Evolutionary conservation across 2,888 invertebrate species (phyloP).

Genomic region (Plagiodera versicolora): DNA sequence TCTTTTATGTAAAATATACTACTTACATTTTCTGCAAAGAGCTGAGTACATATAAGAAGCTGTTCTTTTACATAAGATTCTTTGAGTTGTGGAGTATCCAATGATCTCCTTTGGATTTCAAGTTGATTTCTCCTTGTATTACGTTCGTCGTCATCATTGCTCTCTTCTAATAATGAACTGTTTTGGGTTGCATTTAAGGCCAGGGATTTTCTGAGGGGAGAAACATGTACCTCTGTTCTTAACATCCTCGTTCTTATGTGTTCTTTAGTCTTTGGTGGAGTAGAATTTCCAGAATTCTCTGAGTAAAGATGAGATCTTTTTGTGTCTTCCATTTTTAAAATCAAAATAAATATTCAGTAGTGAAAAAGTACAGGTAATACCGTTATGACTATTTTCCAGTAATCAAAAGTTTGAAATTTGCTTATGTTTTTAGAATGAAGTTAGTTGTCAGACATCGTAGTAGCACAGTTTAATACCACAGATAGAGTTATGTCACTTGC

Average conservation of each 20-base stretch:
- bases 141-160: conserved; percentile 37
- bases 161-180: conserved; percentile 12
- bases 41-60: conserved; percentile 73
- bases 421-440: too few relatives aligned
- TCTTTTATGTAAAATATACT: background rate
- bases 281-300: conserved; percentile 21
- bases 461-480: too few relatives aligned
- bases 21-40: conserved; percentile 79
- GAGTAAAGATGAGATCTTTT: background rate
- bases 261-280: conserved; percentile 18
- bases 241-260: conserved; percentile 16
- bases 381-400: too few relatives aligned
- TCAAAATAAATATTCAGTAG: too few relatives aligned
- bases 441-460: too few relatives aligned
- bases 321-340: background rate
- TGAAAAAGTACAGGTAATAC: too few relatives aligned
- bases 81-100: conserved; percentile 27
- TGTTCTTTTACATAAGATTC: conserved; percentile 65
- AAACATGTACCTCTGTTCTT: conserved; percentile 12
- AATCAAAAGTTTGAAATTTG: too few relatives aligned
- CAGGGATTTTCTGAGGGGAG: conserved; percentile 21
- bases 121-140: conserved; percentile 31
- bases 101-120: conserved; percentile 32
- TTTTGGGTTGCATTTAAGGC: conserved; percentile 1
- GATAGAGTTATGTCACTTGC: too few relatives aligned